Base-by-base conservation (phyloP, 2,113 vertebrate species). In the Antigone vipio region DNA sequence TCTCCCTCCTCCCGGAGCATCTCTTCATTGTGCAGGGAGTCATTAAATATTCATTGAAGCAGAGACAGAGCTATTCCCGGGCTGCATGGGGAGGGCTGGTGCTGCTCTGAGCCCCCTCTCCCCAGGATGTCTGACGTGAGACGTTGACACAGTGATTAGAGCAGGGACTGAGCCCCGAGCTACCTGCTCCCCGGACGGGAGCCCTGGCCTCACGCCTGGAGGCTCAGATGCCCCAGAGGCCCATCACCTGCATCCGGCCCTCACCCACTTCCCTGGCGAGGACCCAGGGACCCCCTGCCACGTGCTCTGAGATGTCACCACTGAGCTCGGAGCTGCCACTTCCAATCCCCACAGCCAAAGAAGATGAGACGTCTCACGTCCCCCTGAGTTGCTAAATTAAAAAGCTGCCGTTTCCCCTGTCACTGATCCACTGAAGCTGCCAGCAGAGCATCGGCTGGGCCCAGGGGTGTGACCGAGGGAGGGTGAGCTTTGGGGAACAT, bases 11-110 rank as follows among this genome's bases (percentile, higher is more conserved):
- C 49, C 40, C 2, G 1, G 62, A 85, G 58, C 66, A 38, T 82
- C 69, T 82, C 44, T 44, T 91, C 35, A 55, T 91, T 96, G 77
- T 96, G 89, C 71, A 71, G 24, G 34, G 66, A 69, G 21, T 68
- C 35, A 91, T 96, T 94, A 96, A 97, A 96, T 95, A 96, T 97
- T 96, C 23, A 96, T 95, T 1, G 59, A 75, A 5, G 50, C 71
- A 68, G 89, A 82, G 87, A 72, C 0, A 0, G 30, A 93, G 53
- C 60, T 0, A 12, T 22, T 92, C 24, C 38, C 0, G 0, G 64
- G 73, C 35, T 92, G 24, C 1, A 5, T 2, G 3, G 71, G 53
- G 64, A 68, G 73, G 32, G 55, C 40, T 0, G 20, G 44, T 85
- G 78, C 72, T 81, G 42, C 64, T 89, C 55, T 0, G 34, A 92